Evolutionary conservation across 92 coral and sea anemone genomes (phyloP).

Genomic region (Epizoanthus illoricatus): DNA sequence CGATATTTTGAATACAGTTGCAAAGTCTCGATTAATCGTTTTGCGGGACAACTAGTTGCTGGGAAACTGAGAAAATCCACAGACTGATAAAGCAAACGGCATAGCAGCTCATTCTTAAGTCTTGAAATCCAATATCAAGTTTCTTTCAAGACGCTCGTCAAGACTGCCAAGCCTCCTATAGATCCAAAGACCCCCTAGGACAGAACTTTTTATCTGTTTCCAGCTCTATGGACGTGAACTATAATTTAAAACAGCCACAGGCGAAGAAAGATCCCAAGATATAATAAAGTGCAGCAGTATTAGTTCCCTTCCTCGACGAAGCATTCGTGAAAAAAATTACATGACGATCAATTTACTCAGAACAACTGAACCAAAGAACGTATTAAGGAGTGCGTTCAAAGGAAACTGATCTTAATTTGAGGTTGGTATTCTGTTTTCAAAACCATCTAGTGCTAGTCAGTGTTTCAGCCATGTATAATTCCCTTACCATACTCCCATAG

Average conservation of each 20-base stretch:
- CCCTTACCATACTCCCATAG: no score
- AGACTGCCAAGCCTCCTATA: neutral
- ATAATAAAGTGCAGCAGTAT: no score
- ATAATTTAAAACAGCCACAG: neutral
- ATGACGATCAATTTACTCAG: no score
- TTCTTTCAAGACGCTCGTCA: neutral
- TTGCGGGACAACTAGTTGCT: neutral
- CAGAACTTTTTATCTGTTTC: neutral
- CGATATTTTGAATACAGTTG: neutral
- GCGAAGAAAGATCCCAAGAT: neutral
- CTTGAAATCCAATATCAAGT: neutral
- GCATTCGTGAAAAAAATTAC: no score
- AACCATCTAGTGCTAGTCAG: no score
- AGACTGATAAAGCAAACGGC: neutral
- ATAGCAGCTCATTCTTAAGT: neutral
- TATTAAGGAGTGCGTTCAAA: no score
- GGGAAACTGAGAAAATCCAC: neutral
- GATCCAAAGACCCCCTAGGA: constrained; percentile 15
- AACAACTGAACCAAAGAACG: no score
- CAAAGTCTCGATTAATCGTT: neutral
- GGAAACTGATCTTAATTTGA: no score
- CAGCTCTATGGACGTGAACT: neutral
- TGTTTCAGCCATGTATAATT: no score
- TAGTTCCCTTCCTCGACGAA: neutral
- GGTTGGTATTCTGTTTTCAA: no score